Conservation (phyloP, 1,140 invertebrate genomes). For the Drosophila lini region DNA sequence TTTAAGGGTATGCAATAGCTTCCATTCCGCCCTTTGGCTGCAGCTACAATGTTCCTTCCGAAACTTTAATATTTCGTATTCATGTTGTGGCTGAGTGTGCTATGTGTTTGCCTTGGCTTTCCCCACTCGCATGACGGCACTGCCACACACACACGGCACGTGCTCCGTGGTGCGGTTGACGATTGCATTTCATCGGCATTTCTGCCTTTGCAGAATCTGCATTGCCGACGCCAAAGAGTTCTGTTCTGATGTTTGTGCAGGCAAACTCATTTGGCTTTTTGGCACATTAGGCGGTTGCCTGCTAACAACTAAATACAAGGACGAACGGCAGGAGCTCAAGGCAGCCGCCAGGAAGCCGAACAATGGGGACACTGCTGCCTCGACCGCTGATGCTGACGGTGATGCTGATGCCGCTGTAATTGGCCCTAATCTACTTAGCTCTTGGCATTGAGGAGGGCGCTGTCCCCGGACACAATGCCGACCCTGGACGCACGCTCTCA, state of each 20-base stretch:
- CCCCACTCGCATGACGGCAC: constrained; percentile 42
- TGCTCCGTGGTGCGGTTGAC: constrained; percentile 66
- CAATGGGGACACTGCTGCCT: constrained; percentile 16
- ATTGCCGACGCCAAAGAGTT: constrained; percentile 10
- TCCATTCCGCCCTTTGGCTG: background rate
- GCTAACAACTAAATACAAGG: constrained; percentile 60
- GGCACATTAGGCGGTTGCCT: constrained; percentile 52
- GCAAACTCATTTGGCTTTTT: constrained; percentile 75
- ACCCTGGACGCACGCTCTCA: constrained; percentile 38
- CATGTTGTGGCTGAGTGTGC: constrained; percentile 5
- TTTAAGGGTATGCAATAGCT: background rate
- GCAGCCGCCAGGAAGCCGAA: background rate
- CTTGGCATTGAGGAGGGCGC: constrained; percentile 52
- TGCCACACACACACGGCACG: constrained; percentile 48
- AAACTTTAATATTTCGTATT: constrained; percentile 38
- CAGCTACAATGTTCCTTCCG: background rate
- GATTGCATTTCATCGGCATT: constrained; percentile 65
- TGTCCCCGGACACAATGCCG: constrained; percentile 64
- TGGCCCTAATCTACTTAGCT: constrained; percentile 79
- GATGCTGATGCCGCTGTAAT: constrained; percentile 62
- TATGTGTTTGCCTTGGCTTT: constrained; percentile 53
- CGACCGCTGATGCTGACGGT: constrained; percentile 46
- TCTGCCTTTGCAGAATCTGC: constrained; percentile 29
- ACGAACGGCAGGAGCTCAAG: constrained; percentile 21
- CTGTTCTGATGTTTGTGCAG: constrained; percentile 48